phyloP scores from a whole-genome alignment of 2,113 vertebrate genomes.

The Lophius piscatorius region DNA sequence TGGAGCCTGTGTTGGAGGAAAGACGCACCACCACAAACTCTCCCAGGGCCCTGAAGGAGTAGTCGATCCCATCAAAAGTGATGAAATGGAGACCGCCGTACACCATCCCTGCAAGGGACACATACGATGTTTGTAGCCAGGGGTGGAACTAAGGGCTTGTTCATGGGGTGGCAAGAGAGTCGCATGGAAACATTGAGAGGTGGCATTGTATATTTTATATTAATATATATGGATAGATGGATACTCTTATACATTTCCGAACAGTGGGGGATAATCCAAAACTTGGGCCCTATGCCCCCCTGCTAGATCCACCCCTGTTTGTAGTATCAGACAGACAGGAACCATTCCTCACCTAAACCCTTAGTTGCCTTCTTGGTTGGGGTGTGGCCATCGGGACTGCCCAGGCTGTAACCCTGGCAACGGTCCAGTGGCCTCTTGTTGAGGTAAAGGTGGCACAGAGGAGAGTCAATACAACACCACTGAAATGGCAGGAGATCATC shows the following conservation, averaged over 20 bases:
- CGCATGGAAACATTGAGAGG: no score
- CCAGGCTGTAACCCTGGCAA: conserved; percentile 77
- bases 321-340: no score
- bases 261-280: no score
- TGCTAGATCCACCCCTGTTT: no score
- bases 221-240: no score
- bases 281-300: no score
- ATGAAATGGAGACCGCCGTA: conserved; percentile 83
- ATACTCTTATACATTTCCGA: no score
- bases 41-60: conserved; percentile 83
- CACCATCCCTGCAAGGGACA: conserved; percentile 71
- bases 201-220: no score
- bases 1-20: conserved; percentile 80
- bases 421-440: conserved; percentile 79
- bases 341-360: conserved; percentile 75
- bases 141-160: no score
- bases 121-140: no score
- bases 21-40: conserved; percentile 83
- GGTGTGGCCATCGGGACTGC: conserved; percentile 15
- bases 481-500: conserved; percentile 82
- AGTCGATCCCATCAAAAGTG: conserved; percentile 82
- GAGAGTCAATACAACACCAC: conserved; percentile 82
- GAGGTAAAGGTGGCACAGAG: conserved; percentile 79
- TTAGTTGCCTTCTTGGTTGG: conserved; percentile 51
- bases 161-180: no score